phyloP scores from a whole-genome alignment of 2,888 invertebrate species.

The Drosophila koepferae region DNA sequence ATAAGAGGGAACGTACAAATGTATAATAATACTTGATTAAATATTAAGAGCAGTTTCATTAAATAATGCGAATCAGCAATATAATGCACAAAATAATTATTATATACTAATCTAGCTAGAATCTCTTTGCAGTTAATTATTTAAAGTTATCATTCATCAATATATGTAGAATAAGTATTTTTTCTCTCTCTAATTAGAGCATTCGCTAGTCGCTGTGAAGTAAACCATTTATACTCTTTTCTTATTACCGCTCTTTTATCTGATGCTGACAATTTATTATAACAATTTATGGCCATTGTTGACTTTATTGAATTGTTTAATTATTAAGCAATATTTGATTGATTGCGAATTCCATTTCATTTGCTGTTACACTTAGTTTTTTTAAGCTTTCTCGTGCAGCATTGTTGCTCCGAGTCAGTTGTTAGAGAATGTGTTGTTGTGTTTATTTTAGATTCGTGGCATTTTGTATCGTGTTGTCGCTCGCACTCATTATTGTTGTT shows the following conservation, averaged over 20 bases:
- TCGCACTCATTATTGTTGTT: conserved; percentile 68
- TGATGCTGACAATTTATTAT: conserved; percentile 66
- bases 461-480: conserved; percentile 65
- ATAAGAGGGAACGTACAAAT: neutral
- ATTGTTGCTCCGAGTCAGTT: conserved; percentile 37
- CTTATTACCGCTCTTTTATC: conserved; percentile 43
- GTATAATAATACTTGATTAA: neutral
- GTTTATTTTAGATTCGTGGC: conserved; percentile 26
- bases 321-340: conserved; percentile 78
- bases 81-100: no score
- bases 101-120: no score
- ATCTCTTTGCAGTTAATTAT: neutral
- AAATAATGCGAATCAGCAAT: no score
- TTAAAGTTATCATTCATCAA: neutral
- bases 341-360: conserved; percentile 75
- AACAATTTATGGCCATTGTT: conserved; percentile 67
- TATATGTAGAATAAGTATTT: no score
- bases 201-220: conserved; percentile 17
- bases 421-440: conserved; percentile 50
- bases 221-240: neutral
- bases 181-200: conserved; percentile 14
- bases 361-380: conserved; percentile 65
- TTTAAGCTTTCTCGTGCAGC: conserved; percentile 63
- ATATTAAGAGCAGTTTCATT: neutral
- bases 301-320: conserved; percentile 79